Evolutionary conservation across 2,113 vertebrate genomes (phyloP), one percentile per base, ranked within the genome.

Genomic region (Misgurnus mizolepis): DNA sequence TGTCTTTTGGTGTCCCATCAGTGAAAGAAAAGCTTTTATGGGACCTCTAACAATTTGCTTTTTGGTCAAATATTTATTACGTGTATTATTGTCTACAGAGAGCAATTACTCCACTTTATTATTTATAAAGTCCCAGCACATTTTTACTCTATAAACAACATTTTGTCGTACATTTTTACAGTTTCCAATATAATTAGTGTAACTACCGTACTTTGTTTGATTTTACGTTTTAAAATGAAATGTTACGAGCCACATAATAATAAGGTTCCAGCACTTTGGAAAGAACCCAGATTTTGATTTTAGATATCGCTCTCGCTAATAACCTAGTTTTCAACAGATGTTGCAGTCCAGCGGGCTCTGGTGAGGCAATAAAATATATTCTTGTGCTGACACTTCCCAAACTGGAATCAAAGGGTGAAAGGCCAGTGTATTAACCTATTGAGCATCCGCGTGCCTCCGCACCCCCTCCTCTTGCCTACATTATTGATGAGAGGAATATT

Each of bases 371-470:
- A 85, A 89, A 91, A 89, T 92, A 86, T 89, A 90, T 92, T 90
- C 90, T 81, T 91, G 56, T 92, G 90, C 90, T 93, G 92, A 92
- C 91, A 89, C 86, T 87, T 89, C 82, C 86, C 88, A 88, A 90
- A 91, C 89, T 76, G 87, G 87, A 92, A 93, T 92, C 73, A 90
- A 93, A 92, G 89, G 91, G 92, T 90, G 90, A 93, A 93, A 93
- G 91, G 93, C 90, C 92, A 93, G 88, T 89, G 90, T 90, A 91
- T 94, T 93, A 93, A 91, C 92, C 93, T 93, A 93, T 93, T 88
- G 92, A 92, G 90, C 87, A 87, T 90, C 86, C 88, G 89, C 84
- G 80, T 45, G 74, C 83, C 86, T 85, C 86, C 88, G 89, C 88
- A 11, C 45, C 82, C 80, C 81, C 84, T 72, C 83, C 84, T 76